Conservation (phyloP, 2,113 vertebrate genomes). For the Propithecus coquereli region DNA sequence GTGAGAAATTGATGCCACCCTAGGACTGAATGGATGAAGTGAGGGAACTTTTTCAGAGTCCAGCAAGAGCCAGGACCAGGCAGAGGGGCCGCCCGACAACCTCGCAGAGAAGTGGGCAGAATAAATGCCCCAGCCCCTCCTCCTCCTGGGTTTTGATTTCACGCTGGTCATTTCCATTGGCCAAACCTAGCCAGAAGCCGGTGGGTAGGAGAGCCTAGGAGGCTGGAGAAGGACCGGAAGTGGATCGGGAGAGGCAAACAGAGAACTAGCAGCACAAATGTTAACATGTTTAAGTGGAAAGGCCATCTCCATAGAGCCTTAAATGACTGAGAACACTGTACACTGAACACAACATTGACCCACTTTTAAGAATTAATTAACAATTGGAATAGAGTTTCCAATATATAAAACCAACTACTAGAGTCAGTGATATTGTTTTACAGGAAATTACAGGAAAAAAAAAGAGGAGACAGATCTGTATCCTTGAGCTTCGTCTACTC, state of each 20-base stretch:
- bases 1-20: neutral
- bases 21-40: neutral
- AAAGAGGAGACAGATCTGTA: neutral
- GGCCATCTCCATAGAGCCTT: neutral
- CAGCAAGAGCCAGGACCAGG: neutral
- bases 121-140: fast-evolving
- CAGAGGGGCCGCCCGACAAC: neutral
- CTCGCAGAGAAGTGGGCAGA: neutral
- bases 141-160: neutral
- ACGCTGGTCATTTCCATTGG: neutral
- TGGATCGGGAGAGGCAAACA: neutral
- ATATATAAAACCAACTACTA: neutral
- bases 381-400: neutral
- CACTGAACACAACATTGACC: neutral
- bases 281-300: neutral
- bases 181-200: neutral
- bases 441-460: neutral
- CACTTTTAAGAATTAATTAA: neutral
- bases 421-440: neutral
- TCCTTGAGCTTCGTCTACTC: neutral
- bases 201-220: neutral
- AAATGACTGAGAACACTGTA: neutral
- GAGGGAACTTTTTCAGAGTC: neutral
- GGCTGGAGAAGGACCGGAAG: neutral
- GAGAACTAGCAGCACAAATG: neutral